Conservation (phyloP, 2,113 vertebrate genomes). For the Herpetotheres cachinnans region DNA sequence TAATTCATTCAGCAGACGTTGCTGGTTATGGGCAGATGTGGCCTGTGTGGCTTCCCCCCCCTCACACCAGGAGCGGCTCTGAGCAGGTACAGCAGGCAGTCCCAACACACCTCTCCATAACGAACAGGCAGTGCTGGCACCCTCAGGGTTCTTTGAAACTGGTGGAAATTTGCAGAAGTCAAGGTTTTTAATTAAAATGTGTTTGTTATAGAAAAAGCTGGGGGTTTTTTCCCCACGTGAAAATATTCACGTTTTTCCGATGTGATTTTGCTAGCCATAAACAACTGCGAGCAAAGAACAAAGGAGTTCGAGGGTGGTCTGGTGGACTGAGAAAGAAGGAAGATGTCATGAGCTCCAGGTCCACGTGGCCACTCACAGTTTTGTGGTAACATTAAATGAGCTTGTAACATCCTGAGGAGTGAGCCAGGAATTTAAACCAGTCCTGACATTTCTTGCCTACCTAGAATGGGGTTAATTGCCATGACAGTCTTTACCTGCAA, state of each 20-base stretch:
- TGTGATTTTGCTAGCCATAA: neutral
- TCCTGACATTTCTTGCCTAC: neutral
- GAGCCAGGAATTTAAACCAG: neutral
- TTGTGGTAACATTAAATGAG: neutral
- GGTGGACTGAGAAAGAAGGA: neutral
- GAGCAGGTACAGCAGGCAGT: neutral
- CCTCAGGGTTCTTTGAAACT: neutral
- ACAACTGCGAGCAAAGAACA: neutral
- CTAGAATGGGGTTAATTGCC: neutral
- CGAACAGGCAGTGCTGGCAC: neutral
- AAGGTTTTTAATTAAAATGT: neutral
- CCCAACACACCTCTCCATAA: neutral
- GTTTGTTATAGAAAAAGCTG: neutral
- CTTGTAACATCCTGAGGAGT: neutral
- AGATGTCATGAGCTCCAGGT: neutral
- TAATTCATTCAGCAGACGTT: neutral
- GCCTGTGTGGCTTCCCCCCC: neutral
- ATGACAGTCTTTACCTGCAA: neutral
- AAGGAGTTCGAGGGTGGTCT: neutral
- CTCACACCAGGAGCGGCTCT: neutral
- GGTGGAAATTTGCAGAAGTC: neutral
- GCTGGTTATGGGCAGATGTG: neutral
- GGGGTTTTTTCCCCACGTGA: rapidly evolving
- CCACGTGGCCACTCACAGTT: neutral
- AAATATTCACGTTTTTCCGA: rapidly evolving